Conservation (phyloP, 35 echinoderm and acorn worm species). For the Lytechinus pictus region DNA sequence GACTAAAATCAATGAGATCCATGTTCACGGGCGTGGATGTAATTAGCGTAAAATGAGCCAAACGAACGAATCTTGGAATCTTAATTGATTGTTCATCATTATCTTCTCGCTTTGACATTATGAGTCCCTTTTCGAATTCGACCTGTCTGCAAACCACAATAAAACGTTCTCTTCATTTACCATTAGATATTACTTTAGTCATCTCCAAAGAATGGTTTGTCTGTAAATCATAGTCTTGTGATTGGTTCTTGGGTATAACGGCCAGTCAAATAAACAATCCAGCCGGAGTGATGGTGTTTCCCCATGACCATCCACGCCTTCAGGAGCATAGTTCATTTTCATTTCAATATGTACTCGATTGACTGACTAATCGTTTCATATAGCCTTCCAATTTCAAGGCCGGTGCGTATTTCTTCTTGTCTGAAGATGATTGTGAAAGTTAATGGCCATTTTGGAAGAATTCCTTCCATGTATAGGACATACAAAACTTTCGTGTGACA, state of each 20-base stretch:
- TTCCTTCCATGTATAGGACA: background rate
- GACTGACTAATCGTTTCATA: background rate
- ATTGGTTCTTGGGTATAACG: background rate
- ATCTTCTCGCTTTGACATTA: background rate
- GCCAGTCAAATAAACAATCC: background rate
- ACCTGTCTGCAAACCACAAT: background rate
- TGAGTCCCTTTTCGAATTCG: background rate
- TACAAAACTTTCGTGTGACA: background rate
- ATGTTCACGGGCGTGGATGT: background rate
- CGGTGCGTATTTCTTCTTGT: background rate
- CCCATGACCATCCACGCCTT: background rate
- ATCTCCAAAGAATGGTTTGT: background rate
- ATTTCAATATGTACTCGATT: background rate
- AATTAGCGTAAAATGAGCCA: conserved; percentile 2
- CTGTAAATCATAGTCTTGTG: background rate
- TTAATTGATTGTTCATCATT: background rate
- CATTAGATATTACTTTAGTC: background rate
- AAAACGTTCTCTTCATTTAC: background rate
- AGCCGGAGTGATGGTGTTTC: background rate
- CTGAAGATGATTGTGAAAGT: background rate
- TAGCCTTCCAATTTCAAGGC: background rate
- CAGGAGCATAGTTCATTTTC: background rate
- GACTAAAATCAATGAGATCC: background rate
- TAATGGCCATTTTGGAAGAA: background rate
- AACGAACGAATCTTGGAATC: background rate